Base-by-base conservation (phyloP, 1,140 invertebrate genomes). In the Psix sp. region DNA sequence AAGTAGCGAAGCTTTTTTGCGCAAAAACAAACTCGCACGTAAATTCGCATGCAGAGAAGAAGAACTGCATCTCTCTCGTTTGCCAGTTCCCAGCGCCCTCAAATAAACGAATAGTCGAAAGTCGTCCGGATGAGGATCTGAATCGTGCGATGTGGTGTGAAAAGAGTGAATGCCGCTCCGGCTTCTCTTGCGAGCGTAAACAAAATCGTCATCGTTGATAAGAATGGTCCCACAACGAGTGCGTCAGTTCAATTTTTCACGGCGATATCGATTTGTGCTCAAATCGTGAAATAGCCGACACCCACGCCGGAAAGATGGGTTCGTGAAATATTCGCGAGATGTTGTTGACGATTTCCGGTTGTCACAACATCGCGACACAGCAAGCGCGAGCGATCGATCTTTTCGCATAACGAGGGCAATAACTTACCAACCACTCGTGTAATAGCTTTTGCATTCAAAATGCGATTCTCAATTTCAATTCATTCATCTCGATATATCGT, bases 281-380 rank as follows among this genome's bases (percentile, higher is more conserved):
- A 35, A n/a, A 54, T 35, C 56, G 63, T n/a, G 42, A 74, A 74
- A 48, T 56, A n/a, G 71, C 48, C 49, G 46, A 52, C 63, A 52
- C 43, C 59, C 57, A 59, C 51, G 57, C 54, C 72, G 65, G 65
- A 66, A 75, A 52, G 63, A 68, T 52, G 54, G 26, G 31, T 70
- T 70, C 59, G 54, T 70, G 54, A 75, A 75, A 70, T 75, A 70
- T 11, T 75, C 72, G 54, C 59, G 60, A 39, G 29, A 46, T 42
- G 72, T 75, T 70, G 65, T 75, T 70, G 59, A 51, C 59, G 72
- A 74, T 74, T 74, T 65, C 72, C 63, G 57, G 45, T 59, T 74
- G 71, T 74, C 63, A 56, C 48, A 65, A 49, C 38, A 51, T 9
- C 56, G 49, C 71, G 63, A 68, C 43, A 68, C 59, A 68, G 63